Evolutionary conservation across 2,113 vertebrate genomes (phyloP), one percentile per base, ranked within the genome.

Genomic region (Amblyopsis rosae): DNA sequence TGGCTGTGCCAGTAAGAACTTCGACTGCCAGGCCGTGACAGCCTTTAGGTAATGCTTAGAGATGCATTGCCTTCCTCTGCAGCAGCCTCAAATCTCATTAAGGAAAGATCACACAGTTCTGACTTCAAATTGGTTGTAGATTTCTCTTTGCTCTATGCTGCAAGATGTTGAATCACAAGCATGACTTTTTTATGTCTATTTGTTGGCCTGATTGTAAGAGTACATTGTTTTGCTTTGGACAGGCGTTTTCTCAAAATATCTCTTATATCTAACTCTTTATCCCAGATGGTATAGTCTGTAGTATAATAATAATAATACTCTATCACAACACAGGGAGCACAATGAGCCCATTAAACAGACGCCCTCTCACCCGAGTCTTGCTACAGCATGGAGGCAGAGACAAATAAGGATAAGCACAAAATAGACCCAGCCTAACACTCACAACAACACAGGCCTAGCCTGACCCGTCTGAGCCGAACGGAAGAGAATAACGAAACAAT

Each of bases 301-400:
- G n/a, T n/a, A n/a, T n/a, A n/a, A n/a, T n/a, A n/a, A n/a, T n/a
- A n/a, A n/a, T n/a, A n/a, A n/a, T n/a, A 66, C 75, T 71, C 81
- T 82, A 72, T 84, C 87, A 86, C 82, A 87, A 89, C 84, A 87
- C 53, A 11, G 54, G 59, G 70, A 72, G 55, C 67, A 62, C 59
- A 83, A 72, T 69, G 77, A 81, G 86, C 76, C 83, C 83, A 86
- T 88, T 86, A 82, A 84, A 82, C 75, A 70, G 61, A 83, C 69
- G 78, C 66, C 79, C 88, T 72, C 55, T 81, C 79, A 87, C 77
- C 77, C 48, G 4, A 67, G 59, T 69, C 67, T 77, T 4, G 10
- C 73, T 78, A 50, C 69, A 62, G 63, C 65, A 59, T 63, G 69
- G 56, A 53, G 59, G 59, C 77, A 82, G 67, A 66, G 82, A 85